Percentiles rank a stretch among this genome's conserved stretches.
These are phyloP conservation scores for Odontomyia ornata DNA, from an alignment of 2,888 invertebrate genomes.

Conservation along the genomic window DNA sequence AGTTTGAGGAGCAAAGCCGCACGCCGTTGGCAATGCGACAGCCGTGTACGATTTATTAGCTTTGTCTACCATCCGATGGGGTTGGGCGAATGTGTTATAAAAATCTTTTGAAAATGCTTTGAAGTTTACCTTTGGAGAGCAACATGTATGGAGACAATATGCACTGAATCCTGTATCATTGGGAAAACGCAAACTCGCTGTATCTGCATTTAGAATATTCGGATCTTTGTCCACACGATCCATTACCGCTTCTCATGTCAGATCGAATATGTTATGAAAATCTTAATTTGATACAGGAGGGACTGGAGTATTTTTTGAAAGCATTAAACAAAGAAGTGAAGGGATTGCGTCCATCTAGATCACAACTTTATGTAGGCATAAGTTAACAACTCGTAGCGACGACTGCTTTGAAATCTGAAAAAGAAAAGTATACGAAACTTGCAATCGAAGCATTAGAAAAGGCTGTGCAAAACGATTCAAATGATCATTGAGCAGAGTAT, in stretches of 20 bases:
- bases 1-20: constrained; percentile 84
- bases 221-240: constrained; percentile 75
- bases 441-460: no score
- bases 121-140: constrained; percentile 96
- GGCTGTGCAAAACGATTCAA: constrained; percentile 84
- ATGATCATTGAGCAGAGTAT: constrained; percentile 91
- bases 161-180: constrained; percentile 82
- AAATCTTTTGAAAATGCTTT: constrained; percentile 94
- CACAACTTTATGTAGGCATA: no score
- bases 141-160: constrained; percentile 95
- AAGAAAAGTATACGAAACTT: no score
- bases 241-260: constrained; percentile 81
- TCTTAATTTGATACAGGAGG: constrained; percentile 61
- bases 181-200: constrained; percentile 72
- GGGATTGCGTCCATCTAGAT: constrained; percentile 57
- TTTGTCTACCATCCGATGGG: constrained; percentile 85
- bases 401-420: no score
- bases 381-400: no score
- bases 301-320: no score
- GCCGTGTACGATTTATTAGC: constrained; percentile 91
- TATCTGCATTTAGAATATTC: constrained; percentile 81
- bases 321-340: constrained; percentile 62
- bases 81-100: constrained; percentile 78
- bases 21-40: constrained; percentile 87
- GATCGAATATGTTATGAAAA: constrained; percentile 87